phyloP scores from a whole-genome alignment of 2,797 vertebrate species.

The Dicrostonyx torquatus region DNA sequence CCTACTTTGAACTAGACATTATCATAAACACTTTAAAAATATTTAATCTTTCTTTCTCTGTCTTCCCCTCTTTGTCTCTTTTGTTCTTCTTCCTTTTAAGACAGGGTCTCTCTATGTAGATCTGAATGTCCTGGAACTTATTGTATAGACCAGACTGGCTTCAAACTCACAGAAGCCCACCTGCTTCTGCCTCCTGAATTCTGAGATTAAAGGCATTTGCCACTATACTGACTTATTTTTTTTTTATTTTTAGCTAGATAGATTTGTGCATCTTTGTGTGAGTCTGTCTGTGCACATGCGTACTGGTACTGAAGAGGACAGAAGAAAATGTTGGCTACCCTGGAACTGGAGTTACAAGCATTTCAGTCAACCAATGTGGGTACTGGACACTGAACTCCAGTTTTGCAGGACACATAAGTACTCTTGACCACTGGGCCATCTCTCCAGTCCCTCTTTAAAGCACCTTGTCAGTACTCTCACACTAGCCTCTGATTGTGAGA shows the following conservation, averaged over 20 bases:
- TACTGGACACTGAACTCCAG: not conserved
- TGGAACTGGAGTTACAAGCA: not conserved
- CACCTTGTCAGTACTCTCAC: not conserved
- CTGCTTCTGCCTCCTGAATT: not conserved
- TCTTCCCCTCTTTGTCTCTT: not conserved
- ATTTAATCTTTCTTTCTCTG: not conserved
- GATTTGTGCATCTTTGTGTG: too few relatives aligned
- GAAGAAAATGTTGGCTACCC: not conserved
- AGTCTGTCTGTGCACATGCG: too few relatives aligned
- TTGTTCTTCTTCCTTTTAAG: not conserved
- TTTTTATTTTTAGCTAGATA: not conserved
- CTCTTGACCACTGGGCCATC: not conserved
- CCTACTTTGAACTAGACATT: not conserved
- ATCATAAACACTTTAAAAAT: not conserved
- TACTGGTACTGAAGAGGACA: not conserved
- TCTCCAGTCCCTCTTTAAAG: not conserved
- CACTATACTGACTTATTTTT: not conserved
- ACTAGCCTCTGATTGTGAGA: not conserved
- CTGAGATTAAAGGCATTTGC: not conserved
- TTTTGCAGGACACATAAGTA: not conserved
- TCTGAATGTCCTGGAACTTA: not conserved
- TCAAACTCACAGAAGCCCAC: not conserved
- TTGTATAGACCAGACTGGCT: not conserved
- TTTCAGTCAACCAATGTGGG: not conserved
- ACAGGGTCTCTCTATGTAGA: too few relatives aligned